These are phyloP conservation scores for Mellivora capensis DNA, from an alignment of 2,113 vertebrate species.

Conservation along the genomic window DNA sequence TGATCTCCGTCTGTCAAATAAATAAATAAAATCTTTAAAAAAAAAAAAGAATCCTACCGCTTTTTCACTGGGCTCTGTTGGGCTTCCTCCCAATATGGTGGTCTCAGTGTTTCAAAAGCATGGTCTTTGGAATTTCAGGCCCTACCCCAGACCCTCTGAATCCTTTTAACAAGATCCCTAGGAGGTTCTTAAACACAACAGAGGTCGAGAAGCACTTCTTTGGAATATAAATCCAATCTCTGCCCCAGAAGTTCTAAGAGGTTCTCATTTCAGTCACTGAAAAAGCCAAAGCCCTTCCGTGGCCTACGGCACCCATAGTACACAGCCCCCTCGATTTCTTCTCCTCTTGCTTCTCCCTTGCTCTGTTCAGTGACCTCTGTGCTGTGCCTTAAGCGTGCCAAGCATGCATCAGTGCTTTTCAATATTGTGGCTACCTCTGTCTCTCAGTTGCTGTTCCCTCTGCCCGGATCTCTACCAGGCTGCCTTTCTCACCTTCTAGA, in stretches of 20 bases:
- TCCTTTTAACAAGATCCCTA: background rate
- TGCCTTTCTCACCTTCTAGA: background rate
- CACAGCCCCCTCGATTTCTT: background rate
- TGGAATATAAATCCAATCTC: background rate
- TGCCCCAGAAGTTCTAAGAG: background rate
- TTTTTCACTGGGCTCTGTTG: background rate
- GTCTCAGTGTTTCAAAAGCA: background rate
- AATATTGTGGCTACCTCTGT: rapidly evolving
- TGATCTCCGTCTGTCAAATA: too few relatives aligned
- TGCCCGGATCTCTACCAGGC: background rate
- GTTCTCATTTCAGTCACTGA: background rate
- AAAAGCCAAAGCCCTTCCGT: background rate
- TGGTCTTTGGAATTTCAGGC: background rate
- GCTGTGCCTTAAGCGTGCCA: background rate
- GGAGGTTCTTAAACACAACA: background rate
- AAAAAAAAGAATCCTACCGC: background rate
- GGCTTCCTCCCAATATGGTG: background rate
- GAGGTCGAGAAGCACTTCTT: background rate
- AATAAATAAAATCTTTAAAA: too few relatives aligned
- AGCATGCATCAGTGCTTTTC: background rate
- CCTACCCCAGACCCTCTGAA: background rate
- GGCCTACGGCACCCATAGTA: background rate
- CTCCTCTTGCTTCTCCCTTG: background rate
- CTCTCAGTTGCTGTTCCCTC: background rate
- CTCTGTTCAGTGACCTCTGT: background rate